These are phyloP conservation scores for Herminia tarsipennalis DNA, from an alignment of 2,888 invertebrate species.

Conservation along the genomic window DNA sequence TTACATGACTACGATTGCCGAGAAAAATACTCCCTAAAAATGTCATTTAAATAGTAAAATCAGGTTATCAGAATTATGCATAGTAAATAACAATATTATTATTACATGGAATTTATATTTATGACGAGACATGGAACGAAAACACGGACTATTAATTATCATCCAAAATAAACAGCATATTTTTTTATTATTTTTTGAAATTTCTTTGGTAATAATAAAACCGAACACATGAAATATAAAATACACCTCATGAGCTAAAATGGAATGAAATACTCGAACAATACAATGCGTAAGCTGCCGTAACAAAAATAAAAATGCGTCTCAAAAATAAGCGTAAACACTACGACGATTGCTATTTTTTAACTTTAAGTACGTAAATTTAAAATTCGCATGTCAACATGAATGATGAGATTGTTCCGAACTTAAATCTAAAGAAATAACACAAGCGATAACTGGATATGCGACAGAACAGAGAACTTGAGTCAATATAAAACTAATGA, in stretches of 20 bases:
- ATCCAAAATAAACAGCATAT: slow-evolving; percentile 58
- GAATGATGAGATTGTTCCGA: slow-evolving; percentile 66
- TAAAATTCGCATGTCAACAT: slow-evolving; percentile 73
- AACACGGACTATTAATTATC: slow-evolving; percentile 46
- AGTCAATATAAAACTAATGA: slow-evolving; percentile 75
- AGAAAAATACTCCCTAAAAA: slow-evolving; percentile 76
- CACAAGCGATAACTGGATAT: slow-evolving; percentile 75
- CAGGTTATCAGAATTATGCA: slow-evolving; percentile 76
- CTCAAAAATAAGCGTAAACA: slow-evolving; percentile 76
- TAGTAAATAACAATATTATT: slow-evolving; percentile 71
- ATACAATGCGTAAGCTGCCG: slow-evolving; percentile 80
- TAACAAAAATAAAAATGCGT: slow-evolving; percentile 77
- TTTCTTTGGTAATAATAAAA: slow-evolving; percentile 80
- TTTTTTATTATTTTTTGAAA: slow-evolving; percentile 60
- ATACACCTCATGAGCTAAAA: slow-evolving; percentile 63
- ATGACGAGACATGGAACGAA: slow-evolving; percentile 67
- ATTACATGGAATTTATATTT: slow-evolving; percentile 69
- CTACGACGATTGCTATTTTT: slow-evolving; percentile 64
- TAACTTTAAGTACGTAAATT: slow-evolving; percentile 79
- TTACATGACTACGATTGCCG: slow-evolving; percentile 39
- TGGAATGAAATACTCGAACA: slow-evolving; percentile 75
- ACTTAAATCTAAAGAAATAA: slow-evolving; percentile 65
- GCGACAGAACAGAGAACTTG: slow-evolving; percentile 64
- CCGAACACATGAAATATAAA: slow-evolving; percentile 64
- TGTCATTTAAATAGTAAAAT: slow-evolving; percentile 64